phyloP scores from a whole-genome alignment of 53 echinoderm and acorn worm species.

The Patiria pectinifera region DNA sequence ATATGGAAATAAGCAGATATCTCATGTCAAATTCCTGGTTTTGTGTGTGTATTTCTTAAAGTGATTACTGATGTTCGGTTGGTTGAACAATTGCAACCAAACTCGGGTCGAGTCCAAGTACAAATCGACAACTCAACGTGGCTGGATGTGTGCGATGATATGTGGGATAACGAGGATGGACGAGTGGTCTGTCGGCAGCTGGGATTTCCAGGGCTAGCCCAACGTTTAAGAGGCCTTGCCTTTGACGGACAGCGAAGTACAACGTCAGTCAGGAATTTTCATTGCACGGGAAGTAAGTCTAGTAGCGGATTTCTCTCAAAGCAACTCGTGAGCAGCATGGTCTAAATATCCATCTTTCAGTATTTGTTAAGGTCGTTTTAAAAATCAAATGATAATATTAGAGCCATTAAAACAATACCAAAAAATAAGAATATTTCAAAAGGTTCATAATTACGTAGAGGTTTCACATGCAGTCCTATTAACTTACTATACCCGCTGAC shows the following conservation, averaged over 20 bases:
- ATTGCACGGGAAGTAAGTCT: neutral
- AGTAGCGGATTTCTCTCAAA: too few relatives aligned
- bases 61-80: conserved; percentile 9
- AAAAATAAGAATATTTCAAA: too few relatives aligned
- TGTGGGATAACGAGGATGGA: neutral
- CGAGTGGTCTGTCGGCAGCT: conserved; percentile 20
- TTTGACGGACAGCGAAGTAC: neutral
- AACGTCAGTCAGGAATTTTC: conserved; percentile 4
- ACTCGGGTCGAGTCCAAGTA: conserved; percentile 45
- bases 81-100: neutral
- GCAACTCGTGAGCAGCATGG: too few relatives aligned
- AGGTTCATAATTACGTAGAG: too few relatives aligned
- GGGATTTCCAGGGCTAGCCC: neutral
- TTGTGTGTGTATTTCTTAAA: neutral
- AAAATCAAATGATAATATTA: too few relatives aligned
- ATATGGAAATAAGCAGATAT: too few relatives aligned
- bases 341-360: too few relatives aligned
- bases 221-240: neutral
- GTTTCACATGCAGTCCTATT: too few relatives aligned
- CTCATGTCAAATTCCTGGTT: too few relatives aligned
- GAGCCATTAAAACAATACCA: too few relatives aligned
- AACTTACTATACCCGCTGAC: too few relatives aligned
- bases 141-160: conserved; percentile 15
- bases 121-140: neutral
- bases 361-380: too few relatives aligned